Base-by-base conservation (phyloP, 2,888 invertebrate genomes). In the Galerucella nymphaeae region DNA sequence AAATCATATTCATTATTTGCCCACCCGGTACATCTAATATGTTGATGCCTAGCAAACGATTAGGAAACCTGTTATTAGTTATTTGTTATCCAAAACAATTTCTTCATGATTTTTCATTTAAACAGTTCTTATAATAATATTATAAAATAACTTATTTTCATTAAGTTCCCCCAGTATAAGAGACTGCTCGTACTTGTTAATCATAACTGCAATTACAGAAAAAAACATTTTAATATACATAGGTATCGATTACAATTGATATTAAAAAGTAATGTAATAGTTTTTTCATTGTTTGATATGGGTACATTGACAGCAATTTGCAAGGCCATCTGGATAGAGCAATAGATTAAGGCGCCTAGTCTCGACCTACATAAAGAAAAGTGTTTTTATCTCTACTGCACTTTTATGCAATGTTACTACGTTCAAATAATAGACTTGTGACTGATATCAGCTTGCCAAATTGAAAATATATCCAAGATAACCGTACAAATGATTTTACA, bases 301-400 rank as follows among this genome's bases (percentile, higher is more conserved):
- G 65, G 74, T 53, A 68, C 74, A 71, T 67, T 74, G 74, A 74
- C 74, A 71, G 74, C 74, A 68, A 74, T 68, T 74, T 68, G 74
- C 81, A 82, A 82, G 82, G 82, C 79, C 82, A 80, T 80, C 78
- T 78, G 78, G 80, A 78, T 80, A 77, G 76, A 76, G 72, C 75
- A 75, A 72, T 74, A 75, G 73, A 75, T 41, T 62, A 62, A 78
- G 81, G 79, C 81, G 80, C 80, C 81, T 77, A 77, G 63, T 63
- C 30, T 57, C 80, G 81, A 81, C 81, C 80, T 78, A 80, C 79
- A 79, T 80, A 78, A 70, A 76, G 76, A 78, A 75, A 68, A 70
- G 71, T 45, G 57, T 50, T 64, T 14, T 48, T 23, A 66, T 74
- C 71, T 74, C 71, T 65, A 74, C 74, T 74, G 71, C 61, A 50